Evolutionary conservation across 2,888 invertebrate species (phyloP), one percentile per base, ranked within the genome.

Genomic region (Scrobipalpa atriplicella): DNA sequence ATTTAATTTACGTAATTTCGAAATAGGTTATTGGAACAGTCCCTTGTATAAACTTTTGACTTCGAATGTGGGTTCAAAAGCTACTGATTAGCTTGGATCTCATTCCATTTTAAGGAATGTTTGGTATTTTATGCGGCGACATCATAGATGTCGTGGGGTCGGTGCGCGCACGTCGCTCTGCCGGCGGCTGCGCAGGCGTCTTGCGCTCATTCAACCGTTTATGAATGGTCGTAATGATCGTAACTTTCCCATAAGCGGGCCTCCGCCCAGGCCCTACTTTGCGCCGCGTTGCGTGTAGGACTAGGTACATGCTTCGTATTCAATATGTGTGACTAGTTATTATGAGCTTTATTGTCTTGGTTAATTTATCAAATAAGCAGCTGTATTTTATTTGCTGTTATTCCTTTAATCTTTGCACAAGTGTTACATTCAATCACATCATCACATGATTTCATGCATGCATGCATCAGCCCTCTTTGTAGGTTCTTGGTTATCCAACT

Each of bases 141-240:
- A 76, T 76, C 73, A 81, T 80, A 81, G 83, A 81, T 82, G 84
- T 83, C 81, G 84, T 76, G 75, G 76, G 79, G 81, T 78, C 79
- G 81, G 77, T 78, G 80, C 79, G 79, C 78, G 80, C 81, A 80
- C 83, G 80, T 81, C 70, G 61, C 76, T 16, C n/a, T 72, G 73
- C 70, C 78, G 80, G 81, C 81, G 80, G 81, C 81, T 77, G 83
- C 84, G 83, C 84, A 76, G 78, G 83, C 78, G 85, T 83, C 84
- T 84, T 85, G 86, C 82, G 85, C 86, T 87, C 90, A 89, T 90
- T 92, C 89, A 90, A 86, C 84, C 89, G 86, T 85, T 87, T 83
- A 89, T 90, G 90, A 90, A 91, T 90, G 91, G 85, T 85, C 77
- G 87, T 87, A 87, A 87, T 82, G 83, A 84, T 87, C 81, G 87